phyloP scores from a whole-genome alignment of 2,888 invertebrate species.

The Eupithecia inturbata region DNA sequence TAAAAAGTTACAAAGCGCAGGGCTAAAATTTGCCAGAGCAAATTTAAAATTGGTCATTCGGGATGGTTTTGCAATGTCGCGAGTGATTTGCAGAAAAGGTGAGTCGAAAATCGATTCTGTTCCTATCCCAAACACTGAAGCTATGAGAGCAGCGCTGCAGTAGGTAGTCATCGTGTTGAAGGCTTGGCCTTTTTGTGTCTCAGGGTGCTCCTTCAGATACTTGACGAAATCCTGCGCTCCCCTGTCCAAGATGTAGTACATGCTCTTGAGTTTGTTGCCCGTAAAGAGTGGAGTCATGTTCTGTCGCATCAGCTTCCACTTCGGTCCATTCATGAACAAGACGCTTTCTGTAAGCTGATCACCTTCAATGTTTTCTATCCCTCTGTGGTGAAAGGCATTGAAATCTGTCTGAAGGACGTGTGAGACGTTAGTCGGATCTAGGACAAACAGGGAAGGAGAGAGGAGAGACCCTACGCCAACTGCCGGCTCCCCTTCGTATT shows the following conservation, averaged over 20 bases:
- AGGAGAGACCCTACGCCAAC: slow-evolving; percentile 49
- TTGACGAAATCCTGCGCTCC: slow-evolving; percentile 58
- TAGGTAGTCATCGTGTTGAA: slow-evolving; percentile 51
- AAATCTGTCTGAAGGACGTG: slow-evolving; percentile 55
- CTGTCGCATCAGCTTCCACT: slow-evolving; percentile 66
- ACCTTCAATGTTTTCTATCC: slow-evolving; percentile 46
- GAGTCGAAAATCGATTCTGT: slow-evolving; percentile 61
- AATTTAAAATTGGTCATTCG: slow-evolving; percentile 46
- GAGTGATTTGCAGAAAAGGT: slow-evolving; percentile 56
- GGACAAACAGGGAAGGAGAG: slow-evolving; percentile 49
- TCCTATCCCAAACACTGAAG: slow-evolving; percentile 68
- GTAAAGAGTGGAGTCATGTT: slow-evolving; percentile 69
- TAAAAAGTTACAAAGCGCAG: slow-evolving; percentile 44
- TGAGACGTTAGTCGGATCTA: slow-evolving; percentile 53
- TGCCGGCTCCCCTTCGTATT: slow-evolving; percentile 54
- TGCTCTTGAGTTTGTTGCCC: slow-evolving; percentile 62
- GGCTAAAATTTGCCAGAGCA: slow-evolving; percentile 39
- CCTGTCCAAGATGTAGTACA: slow-evolving; percentile 66
- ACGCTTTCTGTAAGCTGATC: slow-evolving; percentile 59
- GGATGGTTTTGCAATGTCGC: slow-evolving; percentile 40
- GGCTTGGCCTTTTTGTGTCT: slow-evolving; percentile 30
- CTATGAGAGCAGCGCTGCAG: slow-evolving; percentile 58
- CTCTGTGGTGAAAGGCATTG: slow-evolving; percentile 56
- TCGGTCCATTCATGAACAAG: slow-evolving; percentile 55
- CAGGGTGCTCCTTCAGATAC: slow-evolving; percentile 52